Percentiles rank a stretch among this genome's conserved stretches.
Conservation (phyloP, 92 coral and sea anemone species). For the Epizoanthus illoricatus region DNA sequence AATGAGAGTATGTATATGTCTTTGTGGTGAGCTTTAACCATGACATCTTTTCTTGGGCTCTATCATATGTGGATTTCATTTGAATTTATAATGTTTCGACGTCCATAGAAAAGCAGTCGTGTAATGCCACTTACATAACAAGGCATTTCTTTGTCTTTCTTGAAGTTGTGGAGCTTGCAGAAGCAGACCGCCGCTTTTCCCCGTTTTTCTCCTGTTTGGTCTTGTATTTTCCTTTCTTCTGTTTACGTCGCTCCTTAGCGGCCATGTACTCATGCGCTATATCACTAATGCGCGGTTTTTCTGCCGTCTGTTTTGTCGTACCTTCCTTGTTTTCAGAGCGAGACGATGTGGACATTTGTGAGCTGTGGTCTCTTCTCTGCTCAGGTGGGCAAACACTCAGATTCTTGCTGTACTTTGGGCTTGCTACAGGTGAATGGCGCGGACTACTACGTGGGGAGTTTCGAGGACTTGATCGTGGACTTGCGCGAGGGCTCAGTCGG, state of each 20-base stretch:
- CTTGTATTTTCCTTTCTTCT: conserved; percentile 10
- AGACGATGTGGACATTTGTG: background rate
- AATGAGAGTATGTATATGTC: background rate
- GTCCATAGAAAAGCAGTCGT: background rate
- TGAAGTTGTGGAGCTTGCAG: background rate
- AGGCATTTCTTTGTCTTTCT: conserved; percentile 17
- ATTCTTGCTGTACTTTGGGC: conserved; percentile 12
- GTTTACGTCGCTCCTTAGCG: background rate
- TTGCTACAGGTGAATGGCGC: conserved; percentile 26
- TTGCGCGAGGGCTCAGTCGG: conserved; percentile 21
- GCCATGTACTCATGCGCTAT: conserved; percentile 7
- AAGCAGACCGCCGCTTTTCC: background rate
- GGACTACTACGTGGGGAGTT: conserved; percentile 21
- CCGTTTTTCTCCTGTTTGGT: background rate
- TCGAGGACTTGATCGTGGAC: conserved; percentile 31
- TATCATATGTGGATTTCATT: background rate
- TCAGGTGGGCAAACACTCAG: conserved; percentile 15
- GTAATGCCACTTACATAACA: conserved; percentile 9
- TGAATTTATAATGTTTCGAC: background rate
- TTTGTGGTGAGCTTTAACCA: too few relatives aligned
- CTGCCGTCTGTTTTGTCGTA: background rate
- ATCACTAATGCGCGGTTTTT: conserved; percentile 4
- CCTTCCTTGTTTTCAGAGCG: background rate
- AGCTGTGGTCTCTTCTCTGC: background rate
- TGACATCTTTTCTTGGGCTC: too few relatives aligned